Evolutionary conservation across 2,113 vertebrate genomes (phyloP), one percentile per base, ranked within the genome.

Genomic region (Callorhinus ursinus): DNA sequence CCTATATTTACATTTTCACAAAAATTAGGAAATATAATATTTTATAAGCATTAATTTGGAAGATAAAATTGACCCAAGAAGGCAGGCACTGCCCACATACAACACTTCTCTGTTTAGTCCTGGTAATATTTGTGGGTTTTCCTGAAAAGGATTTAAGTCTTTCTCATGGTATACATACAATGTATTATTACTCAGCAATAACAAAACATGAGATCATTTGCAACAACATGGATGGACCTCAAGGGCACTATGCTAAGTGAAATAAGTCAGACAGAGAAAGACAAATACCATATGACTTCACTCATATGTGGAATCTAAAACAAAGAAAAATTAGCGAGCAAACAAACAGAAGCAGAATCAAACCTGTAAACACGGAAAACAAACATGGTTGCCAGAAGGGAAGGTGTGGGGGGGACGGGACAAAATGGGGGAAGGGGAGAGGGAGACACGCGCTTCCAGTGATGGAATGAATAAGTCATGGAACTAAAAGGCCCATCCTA

Each of bases 51-150:
- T 86, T 16, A 76, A 74, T 77, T 80, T 33, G 76, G 53, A 82
- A 91, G 61, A 51, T 72, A 93, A 95, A 83, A 36, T 11, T 63
- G 46, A 88, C 72, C 42, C 3, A 71, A 94, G n/a, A 91, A 95
- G 80, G 36, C 21, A 91, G 88, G 24, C 8, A 33, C 28, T 84
- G 42, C 9, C 33, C 10, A 90, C 11, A 51, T 22, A 13, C 13
- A 10, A 92, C 16, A 92, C 13, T 24, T 76, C 74, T 86, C 46
- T 61, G 65, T 88, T 93, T 11, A 42, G 42, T 67, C 67, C 83
- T 86, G 24, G 5, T 18, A 79, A 83, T 59, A 74, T 92, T 39
- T 92, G 14, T 82, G 33, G 2, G 4, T 86, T 95, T 84, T 87
- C 39, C 53, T 85, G 16, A 95, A 49, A 83, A 76, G 63, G 49